These are phyloP conservation scores for Cydia fagiglandana DNA, from an alignment of 1,140 invertebrate genomes.

Conservation along the genomic window DNA sequence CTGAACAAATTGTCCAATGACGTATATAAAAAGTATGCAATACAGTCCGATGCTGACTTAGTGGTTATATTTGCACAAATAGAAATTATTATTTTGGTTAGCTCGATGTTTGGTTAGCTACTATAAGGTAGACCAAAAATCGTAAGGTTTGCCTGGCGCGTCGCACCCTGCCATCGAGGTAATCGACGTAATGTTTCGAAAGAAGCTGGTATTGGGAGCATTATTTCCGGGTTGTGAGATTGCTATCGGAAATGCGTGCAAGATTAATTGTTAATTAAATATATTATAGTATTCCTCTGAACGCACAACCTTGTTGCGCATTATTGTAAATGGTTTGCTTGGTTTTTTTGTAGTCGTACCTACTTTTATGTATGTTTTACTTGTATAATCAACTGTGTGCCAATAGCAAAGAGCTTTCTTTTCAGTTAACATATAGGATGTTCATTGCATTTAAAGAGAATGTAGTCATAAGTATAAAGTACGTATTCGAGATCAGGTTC, in stretches of 20 bases:
- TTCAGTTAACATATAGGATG: conserved; percentile 50
- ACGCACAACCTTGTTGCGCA: conserved; percentile 74
- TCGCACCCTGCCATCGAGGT: conserved; percentile 1
- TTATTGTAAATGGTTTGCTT: conserved; percentile 72
- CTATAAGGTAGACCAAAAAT: not conserved
- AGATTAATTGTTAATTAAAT: conserved; percentile 63
- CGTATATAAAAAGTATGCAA: conserved; percentile 37
- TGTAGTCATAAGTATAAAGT: conserved; percentile 66
- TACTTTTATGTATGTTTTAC: conserved; percentile 67
- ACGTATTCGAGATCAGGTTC: conserved; percentile 44
- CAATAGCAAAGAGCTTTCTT: conserved; percentile 61
- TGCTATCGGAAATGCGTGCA: conserved; percentile 76
- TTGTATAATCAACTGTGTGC: conserved; percentile 60
- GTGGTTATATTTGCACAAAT: conserved; percentile 30
- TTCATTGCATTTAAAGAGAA: conserved; percentile 73
- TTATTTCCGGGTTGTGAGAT: conserved; percentile 78
- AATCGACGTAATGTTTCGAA: conserved; percentile 49
- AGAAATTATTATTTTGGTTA: conserved; percentile 24
- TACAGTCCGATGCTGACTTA: conserved; percentile 27
- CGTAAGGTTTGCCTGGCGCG: not conserved
- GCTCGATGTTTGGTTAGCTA: conserved; percentile 2
- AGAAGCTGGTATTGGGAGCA: conserved; percentile 78
- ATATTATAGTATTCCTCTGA: conserved; percentile 66
- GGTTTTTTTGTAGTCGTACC: conserved; percentile 71
- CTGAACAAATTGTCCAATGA: conserved; percentile 43